Evolutionary conservation across 2,113 vertebrate genomes (phyloP), one percentile per base, ranked within the genome.

Genomic region (Tragelaphus imberbis): DNA sequence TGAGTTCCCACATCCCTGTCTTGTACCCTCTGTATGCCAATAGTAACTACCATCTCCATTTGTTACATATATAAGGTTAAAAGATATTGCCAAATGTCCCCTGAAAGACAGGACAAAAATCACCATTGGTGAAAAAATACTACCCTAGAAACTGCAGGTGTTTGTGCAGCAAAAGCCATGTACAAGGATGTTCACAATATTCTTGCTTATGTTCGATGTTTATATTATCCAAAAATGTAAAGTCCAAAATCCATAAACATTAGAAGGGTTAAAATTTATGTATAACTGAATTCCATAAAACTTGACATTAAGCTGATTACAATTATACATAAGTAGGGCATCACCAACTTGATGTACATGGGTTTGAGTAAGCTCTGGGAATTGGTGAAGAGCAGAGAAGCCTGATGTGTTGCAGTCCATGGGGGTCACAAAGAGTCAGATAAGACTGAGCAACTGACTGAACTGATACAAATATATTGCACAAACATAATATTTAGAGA

Each of bases 401-500:
- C 19, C n/a, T 23, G 9, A n/a, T 71, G 68, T 71, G 68, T n/a
- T 40, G 5, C 68, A 71, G n/a, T 23, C 19, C 68, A 71, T 1
- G 5, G 68, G 10, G n/a, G 68, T 40, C 19, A 71, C n/a, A 71
- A 40, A 71, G 68, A 40, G 68, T 40, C n/a, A 40, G 68, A 71
- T 36, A 40, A 0, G 1, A 36, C 68, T 1, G 19, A 71, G n/a
- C 19, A 36, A 40, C n/a, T 40, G 68, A 71, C n/a, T 23, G 19
- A 71, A 71, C n/a, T 40, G n/a, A 23, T 56, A 16, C 6, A 84
- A 81, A 75, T 61, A 65, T 17, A 49, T n/a, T 33, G 2, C 19
- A 81, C 7, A 90, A 56, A 7, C 25, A 30, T 36, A 71, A 82
- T 91, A n/a, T 49, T 90, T 6, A 94, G n/a, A n/a, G 94, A 84